Evolutionary conservation across 2,888 invertebrate genomes (phyloP).

Genomic region (Meta bourneti): DNA sequence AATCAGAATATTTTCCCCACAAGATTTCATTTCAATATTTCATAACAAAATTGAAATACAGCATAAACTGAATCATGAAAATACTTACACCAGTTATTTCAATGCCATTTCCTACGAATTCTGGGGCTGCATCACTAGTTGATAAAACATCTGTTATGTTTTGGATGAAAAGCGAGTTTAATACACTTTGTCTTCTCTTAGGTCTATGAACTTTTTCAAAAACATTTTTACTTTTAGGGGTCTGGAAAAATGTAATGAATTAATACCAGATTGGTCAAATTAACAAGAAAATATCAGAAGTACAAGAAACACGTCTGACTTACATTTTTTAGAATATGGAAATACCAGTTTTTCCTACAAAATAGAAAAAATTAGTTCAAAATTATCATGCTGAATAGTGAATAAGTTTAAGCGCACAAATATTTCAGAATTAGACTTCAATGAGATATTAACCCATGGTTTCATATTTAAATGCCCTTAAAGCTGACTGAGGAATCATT

Average conservation of each 20-base stretch:
- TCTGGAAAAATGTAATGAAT: constrained; percentile 14
- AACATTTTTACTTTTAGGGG: constrained; percentile 56
- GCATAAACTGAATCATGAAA: neutral
- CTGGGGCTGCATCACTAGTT: constrained; percentile 57
- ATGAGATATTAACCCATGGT: neutral
- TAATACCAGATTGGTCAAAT: neutral
- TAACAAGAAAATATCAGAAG: neutral
- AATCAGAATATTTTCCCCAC: neutral
- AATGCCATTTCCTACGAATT: constrained; percentile 40
- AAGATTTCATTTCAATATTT: neutral
- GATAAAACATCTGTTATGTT: constrained; percentile 72
- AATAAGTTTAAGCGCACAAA: neutral
- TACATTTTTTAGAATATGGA: constrained; percentile 53
- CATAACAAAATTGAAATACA: too few species aligned
- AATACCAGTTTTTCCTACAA: constrained; percentile 56
- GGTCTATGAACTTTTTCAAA: constrained; percentile 64
- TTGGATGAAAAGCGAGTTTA: constrained; percentile 61
- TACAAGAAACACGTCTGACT: neutral
- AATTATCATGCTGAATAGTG: neutral
- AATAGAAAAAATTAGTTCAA: neutral
- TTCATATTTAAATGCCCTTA: neutral
- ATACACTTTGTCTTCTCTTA: constrained; percentile 32
- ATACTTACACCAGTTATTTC: constrained; percentile 68
- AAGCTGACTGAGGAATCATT: too few species aligned
- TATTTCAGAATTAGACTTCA: neutral